A percentile compares a stretch with the other conserved stretches of the same genome.
These are phyloP conservation scores for Hoplodrina blanda DNA, from an alignment of 2,888 invertebrate genomes.

Conservation along the genomic window DNA sequence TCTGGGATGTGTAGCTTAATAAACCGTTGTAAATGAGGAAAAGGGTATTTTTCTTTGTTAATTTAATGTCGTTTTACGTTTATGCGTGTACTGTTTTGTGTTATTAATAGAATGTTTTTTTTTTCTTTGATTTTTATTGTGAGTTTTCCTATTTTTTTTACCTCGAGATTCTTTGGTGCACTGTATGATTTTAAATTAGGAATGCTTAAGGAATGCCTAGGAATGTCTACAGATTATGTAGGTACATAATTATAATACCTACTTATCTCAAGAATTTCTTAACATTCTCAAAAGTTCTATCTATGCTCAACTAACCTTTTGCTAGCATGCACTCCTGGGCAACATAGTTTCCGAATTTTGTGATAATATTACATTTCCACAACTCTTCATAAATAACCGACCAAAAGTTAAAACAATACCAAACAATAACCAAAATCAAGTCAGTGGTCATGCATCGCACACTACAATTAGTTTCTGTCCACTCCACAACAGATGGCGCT, in stretches of 20 bases:
- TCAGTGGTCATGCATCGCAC: neutral
- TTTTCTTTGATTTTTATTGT: neutral
- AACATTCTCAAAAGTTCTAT: no score
- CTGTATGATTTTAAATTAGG: no score
- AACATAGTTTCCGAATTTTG: neutral
- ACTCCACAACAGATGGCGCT: constrained; percentile 82
- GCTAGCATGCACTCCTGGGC: neutral
- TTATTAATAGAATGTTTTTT: neutral
- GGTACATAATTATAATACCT: no score
- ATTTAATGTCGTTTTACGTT: constrained; percentile 2
- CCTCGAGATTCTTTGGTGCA: no score
- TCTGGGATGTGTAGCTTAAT: neutral
- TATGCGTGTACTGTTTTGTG: no score
- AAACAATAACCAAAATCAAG: neutral
- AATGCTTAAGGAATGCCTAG: no score
- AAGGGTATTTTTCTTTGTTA: constrained; percentile 1
- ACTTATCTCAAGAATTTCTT: no score
- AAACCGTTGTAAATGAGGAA: neutral
- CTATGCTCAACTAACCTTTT: neutral
- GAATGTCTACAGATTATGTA: no score
- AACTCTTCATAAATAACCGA: neutral
- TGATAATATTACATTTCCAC: neutral
- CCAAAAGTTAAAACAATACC: no score
- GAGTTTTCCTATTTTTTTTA: no score
- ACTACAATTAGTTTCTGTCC: constrained; percentile 58